Base-by-base conservation (phyloP, 2,113 vertebrate species). In the Cebidichthys violaceus region DNA sequence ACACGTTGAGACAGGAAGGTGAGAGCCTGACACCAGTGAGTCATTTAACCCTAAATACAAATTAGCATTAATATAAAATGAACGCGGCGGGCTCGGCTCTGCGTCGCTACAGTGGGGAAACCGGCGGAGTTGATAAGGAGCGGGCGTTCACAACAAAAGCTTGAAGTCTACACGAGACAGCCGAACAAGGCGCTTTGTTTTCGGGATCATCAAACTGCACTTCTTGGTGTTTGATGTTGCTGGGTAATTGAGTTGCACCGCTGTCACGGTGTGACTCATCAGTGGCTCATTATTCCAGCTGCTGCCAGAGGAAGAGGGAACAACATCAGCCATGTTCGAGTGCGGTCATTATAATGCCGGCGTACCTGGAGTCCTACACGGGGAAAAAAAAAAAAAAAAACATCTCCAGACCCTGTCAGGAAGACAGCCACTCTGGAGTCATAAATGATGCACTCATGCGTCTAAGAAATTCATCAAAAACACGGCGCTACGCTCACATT, bases 171-270 rank as follows among this genome's bases (percentile, higher is more conserved):
- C 61, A 7, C 55, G 9, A 84, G 59, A 72, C 79, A 83, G 52
- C 31, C 6, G 1, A 77, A 77, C 80, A 65, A 67, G 65, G 55
- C 0, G 52, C 74, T 75, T 80, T 74, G 70, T 83, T 81, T 81
- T 77, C 18, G 3, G 64, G 61, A 84, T 84, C 88, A 86, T 83
- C 81, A 89, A 65, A 68, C 74, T 24, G 81, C 66, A 52, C 73
- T 73, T 57, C 79, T 77, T 64, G 81, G 37, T 66, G 84, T 86
- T 88, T 88, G 86, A 77, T 85, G 84, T 83, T 62, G 70, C 69
- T 11, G 79, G 80, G 86, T 93, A 92, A 93, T 91, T 91, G 87
- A 91, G 84, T 89, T 83, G 86, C 89, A n/a, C 66, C 22, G 69
- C 85, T 65, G 78, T 90, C 77, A 71, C 18, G 47, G 85, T 65